Percentiles rank a stretch among this genome's conserved stretches.
Evolutionary conservation across 2,888 invertebrate genomes (phyloP).

Genomic region (Laothoe populi): DNA sequence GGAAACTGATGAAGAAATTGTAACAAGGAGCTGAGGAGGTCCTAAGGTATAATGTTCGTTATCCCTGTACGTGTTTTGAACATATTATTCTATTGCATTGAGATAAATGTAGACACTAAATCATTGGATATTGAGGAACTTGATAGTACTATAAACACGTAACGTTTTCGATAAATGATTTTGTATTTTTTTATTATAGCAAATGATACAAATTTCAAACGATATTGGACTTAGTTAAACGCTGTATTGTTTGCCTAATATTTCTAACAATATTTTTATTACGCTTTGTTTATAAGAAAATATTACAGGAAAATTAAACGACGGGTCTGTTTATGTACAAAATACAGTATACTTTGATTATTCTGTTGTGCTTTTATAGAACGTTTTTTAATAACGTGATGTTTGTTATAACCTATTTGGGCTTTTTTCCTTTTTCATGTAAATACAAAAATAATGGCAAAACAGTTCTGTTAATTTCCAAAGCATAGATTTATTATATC

Average conservation of each 20-base stretch:
- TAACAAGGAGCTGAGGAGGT: conserved; percentile 56
- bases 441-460: too few relatives aligned
- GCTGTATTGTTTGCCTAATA: background rate
- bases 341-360: conserved; percentile 6
- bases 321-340: conserved; percentile 22
- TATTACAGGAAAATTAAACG: conserved; percentile 26
- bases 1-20: conserved; percentile 66
- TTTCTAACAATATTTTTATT: conserved; percentile 41
- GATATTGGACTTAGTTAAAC: background rate
- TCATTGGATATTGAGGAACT: conserved; percentile 29
- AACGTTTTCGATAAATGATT: too few relatives aligned
- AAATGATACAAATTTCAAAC: background rate
- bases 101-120: conserved; percentile 46
- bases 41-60: conserved; percentile 65
- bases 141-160: background rate
- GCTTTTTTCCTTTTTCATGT: too few relatives aligned
- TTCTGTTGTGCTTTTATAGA: conserved; percentile 22
- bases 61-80: conserved; percentile 66
- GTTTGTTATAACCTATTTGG: background rate
- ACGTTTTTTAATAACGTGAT: background rate
- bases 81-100: conserved; percentile 58
- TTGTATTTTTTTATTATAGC: too few relatives aligned
- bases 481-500: too few relatives aligned
- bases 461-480: too few relatives aligned
- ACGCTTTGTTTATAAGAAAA: conserved; percentile 28